Conservation (phyloP, 37 sponge, comb jelly and placozoan species). For the Bolinopsis microptera region DNA sequence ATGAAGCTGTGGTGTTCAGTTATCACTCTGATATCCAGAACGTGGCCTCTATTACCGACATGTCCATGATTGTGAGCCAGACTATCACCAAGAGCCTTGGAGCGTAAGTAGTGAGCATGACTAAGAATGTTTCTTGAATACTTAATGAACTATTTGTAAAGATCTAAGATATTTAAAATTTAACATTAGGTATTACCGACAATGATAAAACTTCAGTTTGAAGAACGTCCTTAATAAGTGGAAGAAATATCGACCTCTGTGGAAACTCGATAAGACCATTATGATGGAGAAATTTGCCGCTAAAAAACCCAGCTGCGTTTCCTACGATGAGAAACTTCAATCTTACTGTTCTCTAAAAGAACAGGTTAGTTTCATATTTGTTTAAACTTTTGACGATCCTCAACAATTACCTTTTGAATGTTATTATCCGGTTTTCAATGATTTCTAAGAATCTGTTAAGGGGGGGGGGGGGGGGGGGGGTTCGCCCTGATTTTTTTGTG, state of each 20-base stretch:
- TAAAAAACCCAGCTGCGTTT: conserved; percentile 76
- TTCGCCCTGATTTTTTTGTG: too few relatives aligned
- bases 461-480: too few relatives aligned
- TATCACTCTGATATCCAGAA: conserved; percentile 86
- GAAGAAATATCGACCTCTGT: conserved; percentile 82
- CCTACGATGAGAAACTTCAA: conserved; percentile 89
- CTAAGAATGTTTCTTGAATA: too few relatives aligned
- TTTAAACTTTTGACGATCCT: too few relatives aligned
- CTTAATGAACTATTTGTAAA: too few relatives aligned
- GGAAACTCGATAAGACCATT: conserved; percentile 88
- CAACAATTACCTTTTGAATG: too few relatives aligned
- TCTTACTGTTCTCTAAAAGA: conserved; percentile 72
- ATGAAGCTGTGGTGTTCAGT: conserved; percentile 75
- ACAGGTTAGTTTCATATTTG: conserved; percentile 71
- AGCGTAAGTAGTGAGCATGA: conserved; percentile 49
- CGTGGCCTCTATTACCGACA: conserved; percentile 74
- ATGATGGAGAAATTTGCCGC: conserved; percentile 89
- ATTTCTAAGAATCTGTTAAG: too few relatives aligned
- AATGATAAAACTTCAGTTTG: conserved; percentile 23
- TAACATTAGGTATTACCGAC: background rate
- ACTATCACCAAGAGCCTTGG: conserved; percentile 69
- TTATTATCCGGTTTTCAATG: too few relatives aligned
- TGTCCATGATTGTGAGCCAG: conserved; percentile 70
- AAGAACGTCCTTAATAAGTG: conserved; percentile 66
- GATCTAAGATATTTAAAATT: too few relatives aligned